Evolutionary conservation across 37 sponge, comb jelly and placozoan species (phyloP), one percentile per base, ranked within the genome.

Genomic region (Axinella damicornis): DNA sequence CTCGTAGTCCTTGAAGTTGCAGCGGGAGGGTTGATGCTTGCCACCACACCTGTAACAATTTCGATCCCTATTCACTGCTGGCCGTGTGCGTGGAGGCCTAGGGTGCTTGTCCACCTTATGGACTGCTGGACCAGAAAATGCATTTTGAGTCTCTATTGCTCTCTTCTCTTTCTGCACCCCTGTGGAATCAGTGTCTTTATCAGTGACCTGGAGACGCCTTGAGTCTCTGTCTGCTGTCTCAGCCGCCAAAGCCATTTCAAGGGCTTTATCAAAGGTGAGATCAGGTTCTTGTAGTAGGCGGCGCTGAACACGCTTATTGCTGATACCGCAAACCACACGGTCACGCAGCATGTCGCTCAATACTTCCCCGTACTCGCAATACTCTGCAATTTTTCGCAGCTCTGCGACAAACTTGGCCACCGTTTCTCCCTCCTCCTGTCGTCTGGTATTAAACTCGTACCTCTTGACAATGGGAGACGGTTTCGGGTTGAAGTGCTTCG

Each of bases 311-410:
- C 53, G 41, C 22, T 22, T 16, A 53, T 73, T 53, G 24, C n/a
- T 40, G 52, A 39, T 30, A 22, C 73, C 73, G 9, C 41, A 52
- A 25, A 73, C 80, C 27, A 67, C 27, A 20, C 69, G 70, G 6
- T 67, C 70, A 16, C 70, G 69, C 0, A 81, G 70, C 81, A 81
- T 81, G 0, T 67, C 70, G 27, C 68, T 53, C 34, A 81, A 41
- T 12, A 28, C 68, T 25, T 67, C 71, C 25, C 71, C 71, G 40
- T 53, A 81, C 16, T 40, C 33, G 27, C 79, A 81, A 71, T 81
- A 57, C 19, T 81, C 54, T 16, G 81, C 35, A 17, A 68, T 27
- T 18, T 35, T 67, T 58, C 56, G 71, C 57, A 81, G 31, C 32
- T 81, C 57, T 13, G 57, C 70, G 12, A 81, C 71, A 9, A 12